Evolutionary conservation across 2,113 vertebrate species (phyloP), one percentile per base, ranked within the genome.

Genomic region (Aspiorhynchus laticeps): DNA sequence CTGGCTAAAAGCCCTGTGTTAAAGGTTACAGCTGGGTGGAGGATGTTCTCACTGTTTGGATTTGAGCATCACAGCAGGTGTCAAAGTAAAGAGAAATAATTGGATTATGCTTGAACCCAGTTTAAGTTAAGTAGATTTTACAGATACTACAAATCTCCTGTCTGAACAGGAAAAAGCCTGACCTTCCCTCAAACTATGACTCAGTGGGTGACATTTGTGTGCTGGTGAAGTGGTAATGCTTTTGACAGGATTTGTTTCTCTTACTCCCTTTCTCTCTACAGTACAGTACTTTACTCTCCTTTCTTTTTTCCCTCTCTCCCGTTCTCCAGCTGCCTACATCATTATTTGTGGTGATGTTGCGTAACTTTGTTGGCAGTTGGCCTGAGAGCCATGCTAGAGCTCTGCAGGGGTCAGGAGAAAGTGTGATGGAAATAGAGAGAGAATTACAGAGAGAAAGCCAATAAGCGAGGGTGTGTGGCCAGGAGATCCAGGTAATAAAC

Each of bases 121-220:
- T 80, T 76, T 79, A 76, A 10, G 59, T 87, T 84, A 80, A 88
- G 56, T 46, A 86, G 83, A 90, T 87, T 88, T 87, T 38, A 56
- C 86, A 87, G 74, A 88, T 87, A 63, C 84, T 69, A 46, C 61
- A 87, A 83, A 85, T 90, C 85, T 85, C 38, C 51, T 14, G 31
- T 71, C 71, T 78, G 48, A 59, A 11, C 38, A 46, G 31, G 38
- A 87, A 59, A 38, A 82, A 24, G 17, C 63, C 11, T 74, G 59
- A n/a, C 41, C 53, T 53, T 36, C 56, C 7, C 65, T 67, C 31
- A 31, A 56, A n/a, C 17, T 31, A 26, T 15, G 24, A 31, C 14
- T 15, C 8, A 10, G 26, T 15, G 26, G 7, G 31, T 78, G 61
- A 36, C 46, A 36, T 12, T 24, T 65, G n/a, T 67, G 51, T 21